phyloP scores from a whole-genome alignment of 2,888 invertebrate genomes.

The Scaptomyza flava region DNA sequence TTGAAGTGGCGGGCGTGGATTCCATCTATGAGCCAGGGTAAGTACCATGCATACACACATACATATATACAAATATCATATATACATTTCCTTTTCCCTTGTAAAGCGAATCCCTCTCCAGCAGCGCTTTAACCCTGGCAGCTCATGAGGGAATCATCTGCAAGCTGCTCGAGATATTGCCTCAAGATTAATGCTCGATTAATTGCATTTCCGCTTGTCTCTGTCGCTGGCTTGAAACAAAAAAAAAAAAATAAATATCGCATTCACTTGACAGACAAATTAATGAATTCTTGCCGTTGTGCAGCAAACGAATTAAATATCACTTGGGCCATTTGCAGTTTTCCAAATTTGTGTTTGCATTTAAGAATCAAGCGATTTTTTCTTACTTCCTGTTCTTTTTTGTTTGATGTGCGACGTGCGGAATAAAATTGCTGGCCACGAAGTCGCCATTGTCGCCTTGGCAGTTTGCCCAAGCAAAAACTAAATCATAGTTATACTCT shows the following conservation, averaged over 20 bases:
- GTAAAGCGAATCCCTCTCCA: slow-evolving; percentile 63
- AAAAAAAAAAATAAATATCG: slow-evolving; percentile 20
- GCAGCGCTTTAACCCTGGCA: slow-evolving; percentile 62
- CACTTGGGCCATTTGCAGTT: slow-evolving; percentile 15
- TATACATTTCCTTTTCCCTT: slow-evolving; percentile 1
- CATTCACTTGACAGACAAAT: slow-evolving; percentile 27
- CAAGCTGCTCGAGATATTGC: slow-evolving; percentile 55
- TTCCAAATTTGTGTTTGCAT: slow-evolving; percentile 35
- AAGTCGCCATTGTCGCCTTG: slow-evolving; percentile 44
- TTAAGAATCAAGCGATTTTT: slow-evolving; percentile 4
- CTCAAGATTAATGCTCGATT: slow-evolving; percentile 26
- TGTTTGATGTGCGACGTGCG: slow-evolving; percentile 15
- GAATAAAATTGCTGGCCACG: slow-evolving; percentile 44
- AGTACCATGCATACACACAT: slow-evolving; percentile 42
- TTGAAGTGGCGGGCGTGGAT: slow-evolving; percentile 85
- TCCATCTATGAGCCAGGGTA: slow-evolving; percentile 86
- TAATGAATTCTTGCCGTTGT: slow-evolving; percentile 32
- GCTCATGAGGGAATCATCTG: slow-evolving; percentile 79
- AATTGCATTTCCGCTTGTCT: slow-evolving; percentile 53
- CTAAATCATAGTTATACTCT: slow-evolving; percentile 15
- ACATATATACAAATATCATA: not conserved
- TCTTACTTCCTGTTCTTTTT: not conserved
- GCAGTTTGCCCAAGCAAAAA: slow-evolving; percentile 52
- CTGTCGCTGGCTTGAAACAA: slow-evolving; percentile 47
- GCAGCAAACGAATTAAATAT: slow-evolving; percentile 36